These are phyloP conservation scores for Hippocampus mohnikei DNA, from an alignment of 2,113 vertebrate genomes.

Conservation along the genomic window DNA sequence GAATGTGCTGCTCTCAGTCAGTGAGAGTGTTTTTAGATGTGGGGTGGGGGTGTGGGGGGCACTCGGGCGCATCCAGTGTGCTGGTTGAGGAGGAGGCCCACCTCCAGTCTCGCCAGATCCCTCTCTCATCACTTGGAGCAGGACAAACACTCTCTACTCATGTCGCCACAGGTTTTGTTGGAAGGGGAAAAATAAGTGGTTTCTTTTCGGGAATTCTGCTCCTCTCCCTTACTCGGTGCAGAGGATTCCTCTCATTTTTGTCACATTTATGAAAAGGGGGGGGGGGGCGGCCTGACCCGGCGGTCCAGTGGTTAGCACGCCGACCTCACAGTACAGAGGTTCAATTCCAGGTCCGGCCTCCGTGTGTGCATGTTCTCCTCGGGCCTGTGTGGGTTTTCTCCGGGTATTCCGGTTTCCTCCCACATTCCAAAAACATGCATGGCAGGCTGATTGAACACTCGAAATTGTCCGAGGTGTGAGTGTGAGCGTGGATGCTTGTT, in stretches of 20 bases:
- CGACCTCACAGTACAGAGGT: too few relatives aligned
- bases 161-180: slow-evolving; percentile 31
- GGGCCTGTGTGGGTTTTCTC: too few relatives aligned
- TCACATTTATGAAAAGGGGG: neutral
- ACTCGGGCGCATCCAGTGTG: slow-evolving; percentile 54
- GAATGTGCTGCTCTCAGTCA: slow-evolving; percentile 10
- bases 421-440: too few relatives aligned
- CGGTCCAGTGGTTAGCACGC: too few relatives aligned
- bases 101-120: slow-evolving; percentile 59
- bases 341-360: too few relatives aligned
- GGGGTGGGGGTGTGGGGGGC: slow-evolving; percentile 13
- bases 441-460: too few relatives aligned
- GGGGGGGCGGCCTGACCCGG: too few relatives aligned
- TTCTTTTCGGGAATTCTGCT: slow-evolving; percentile 4
- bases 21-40: slow-evolving; percentile 39
- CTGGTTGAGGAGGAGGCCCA: slow-evolving; percentile 42
- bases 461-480: too few relatives aligned
- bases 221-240: neutral
- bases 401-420: too few relatives aligned
- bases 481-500: too few relatives aligned
- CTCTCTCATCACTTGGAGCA: slow-evolving; percentile 61
- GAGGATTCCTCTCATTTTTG: slow-evolving; percentile 1
- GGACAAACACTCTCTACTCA: slow-evolving; percentile 37
- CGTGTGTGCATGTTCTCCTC: too few relatives aligned
- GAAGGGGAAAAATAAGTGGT: neutral